phyloP scores from a whole-genome alignment of 2,888 invertebrate species.

The Drosophila gaucha region DNA sequence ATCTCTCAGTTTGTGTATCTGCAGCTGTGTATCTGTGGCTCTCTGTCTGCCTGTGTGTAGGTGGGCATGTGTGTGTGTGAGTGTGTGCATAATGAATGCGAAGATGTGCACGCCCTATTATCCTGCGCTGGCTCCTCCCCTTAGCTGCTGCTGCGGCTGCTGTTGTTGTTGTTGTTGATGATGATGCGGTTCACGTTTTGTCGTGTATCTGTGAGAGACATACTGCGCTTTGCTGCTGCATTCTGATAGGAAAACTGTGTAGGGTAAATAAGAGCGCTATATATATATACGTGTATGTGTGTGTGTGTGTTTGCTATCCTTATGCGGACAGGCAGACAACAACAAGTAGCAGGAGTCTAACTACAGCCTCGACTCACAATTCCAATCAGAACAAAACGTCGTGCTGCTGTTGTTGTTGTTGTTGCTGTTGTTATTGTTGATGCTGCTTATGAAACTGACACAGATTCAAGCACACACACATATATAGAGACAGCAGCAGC shows the following conservation, averaged over 20 bases:
- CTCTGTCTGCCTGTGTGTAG: slow-evolving; percentile 29
- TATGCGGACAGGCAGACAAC: slow-evolving; percentile 62
- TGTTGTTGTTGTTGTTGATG: slow-evolving; percentile 10
- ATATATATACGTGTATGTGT: slow-evolving; percentile 11
- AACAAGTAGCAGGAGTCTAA: slow-evolving; percentile 42
- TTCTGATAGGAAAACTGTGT: slow-evolving; percentile 55
- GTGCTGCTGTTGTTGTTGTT: slow-evolving; percentile 11
- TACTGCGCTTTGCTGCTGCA: slow-evolving; percentile 44
- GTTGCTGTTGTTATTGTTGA: slow-evolving; percentile 14
- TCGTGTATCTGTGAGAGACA: slow-evolving; percentile 75
- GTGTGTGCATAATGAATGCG: slow-evolving; percentile 78
- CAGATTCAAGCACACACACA: slow-evolving; percentile 61
- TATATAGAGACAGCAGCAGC: slow-evolving; percentile 14
- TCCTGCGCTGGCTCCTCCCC: slow-evolving; percentile 79
- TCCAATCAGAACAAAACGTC: slow-evolving; percentile 63
- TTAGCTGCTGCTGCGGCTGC: slow-evolving; percentile 8
- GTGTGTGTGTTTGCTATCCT: slow-evolving; percentile 50
- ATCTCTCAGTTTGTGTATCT: slow-evolving; percentile 53
- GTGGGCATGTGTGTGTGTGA: slow-evolving; percentile 35
- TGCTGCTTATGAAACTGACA: slow-evolving; percentile 71
- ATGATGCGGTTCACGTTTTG: slow-evolving; percentile 22
- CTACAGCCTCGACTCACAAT: slow-evolving; percentile 33
- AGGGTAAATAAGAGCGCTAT: slow-evolving; percentile 48
- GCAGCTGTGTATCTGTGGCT: slow-evolving; percentile 38
- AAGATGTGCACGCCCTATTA: slow-evolving; percentile 84